Evolutionary conservation across 2,797 vertebrate species (phyloP).

Genomic region (Melanotaenia pygmaea): DNA sequence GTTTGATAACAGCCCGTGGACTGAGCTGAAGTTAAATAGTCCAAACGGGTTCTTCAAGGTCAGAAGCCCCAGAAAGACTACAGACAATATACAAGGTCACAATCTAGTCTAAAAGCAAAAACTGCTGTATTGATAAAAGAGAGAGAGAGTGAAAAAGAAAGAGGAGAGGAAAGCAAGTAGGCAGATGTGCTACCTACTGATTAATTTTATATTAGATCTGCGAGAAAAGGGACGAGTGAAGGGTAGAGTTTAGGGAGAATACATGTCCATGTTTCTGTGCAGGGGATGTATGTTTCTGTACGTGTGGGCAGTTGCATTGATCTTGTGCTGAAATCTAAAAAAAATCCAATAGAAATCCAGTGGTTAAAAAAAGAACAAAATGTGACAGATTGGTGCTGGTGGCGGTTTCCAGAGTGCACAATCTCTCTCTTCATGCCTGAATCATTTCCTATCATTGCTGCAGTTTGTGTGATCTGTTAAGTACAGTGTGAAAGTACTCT

Average conservation of each 20-base stretch:
- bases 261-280: constrained; percentile 36
- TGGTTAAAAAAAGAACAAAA: constrained; percentile 72
- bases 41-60: constrained; percentile 88
- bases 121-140: constrained; percentile 91
- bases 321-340: constrained; percentile 68
- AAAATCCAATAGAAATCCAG: constrained; percentile 43
- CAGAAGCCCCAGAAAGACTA: constrained; percentile 78
- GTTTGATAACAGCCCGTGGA: constrained; percentile 72
- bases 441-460: constrained; percentile 58
- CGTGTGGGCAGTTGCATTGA: constrained; percentile 62
- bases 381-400: constrained; percentile 67
- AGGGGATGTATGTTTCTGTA: constrained; percentile 23
- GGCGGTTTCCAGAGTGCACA: constrained; percentile 52
- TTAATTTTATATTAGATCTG: constrained; percentile 85
- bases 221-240: constrained; percentile 46
- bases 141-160: constrained; percentile 40
- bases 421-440: constrained; percentile 40
- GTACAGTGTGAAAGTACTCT: constrained; percentile 62
- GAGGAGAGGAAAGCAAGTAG: constrained; percentile 66
- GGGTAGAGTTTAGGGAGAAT: constrained; percentile 24
- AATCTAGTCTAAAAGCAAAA: constrained; percentile 91
- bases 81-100: constrained; percentile 87
- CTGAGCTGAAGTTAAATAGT: constrained; percentile 73
- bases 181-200: constrained; percentile 82
- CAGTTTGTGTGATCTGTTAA: constrained; percentile 47